These are phyloP conservation scores for Limanda limanda DNA, from an alignment of 2,113 vertebrate species.

Conservation along the genomic window DNA sequence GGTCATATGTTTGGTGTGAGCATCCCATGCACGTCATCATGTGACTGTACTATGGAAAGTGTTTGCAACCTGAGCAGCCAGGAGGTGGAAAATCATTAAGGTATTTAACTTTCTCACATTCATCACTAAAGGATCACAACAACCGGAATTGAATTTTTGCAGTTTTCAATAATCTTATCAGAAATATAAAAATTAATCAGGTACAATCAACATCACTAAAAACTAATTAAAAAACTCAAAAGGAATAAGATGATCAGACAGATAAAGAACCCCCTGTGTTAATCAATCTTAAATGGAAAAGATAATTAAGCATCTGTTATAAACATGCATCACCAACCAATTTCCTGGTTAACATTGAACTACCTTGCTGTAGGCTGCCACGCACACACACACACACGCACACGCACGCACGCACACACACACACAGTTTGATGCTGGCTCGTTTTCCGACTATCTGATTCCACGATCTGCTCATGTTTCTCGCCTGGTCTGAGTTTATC, in stretches of 20 bases:
- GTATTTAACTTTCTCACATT: neutral
- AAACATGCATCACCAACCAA: too few species aligned
- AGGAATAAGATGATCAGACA: neutral
- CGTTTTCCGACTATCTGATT: neutral
- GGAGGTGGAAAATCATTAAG: neutral
- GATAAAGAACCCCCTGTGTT: neutral
- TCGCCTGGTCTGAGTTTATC: neutral
- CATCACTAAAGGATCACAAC: neutral
- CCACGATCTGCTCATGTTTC: neutral
- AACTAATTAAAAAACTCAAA: too few species aligned
- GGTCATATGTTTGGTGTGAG: conserved; percentile 40
- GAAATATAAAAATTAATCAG: neutral
- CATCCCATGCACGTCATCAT: conserved; percentile 44
- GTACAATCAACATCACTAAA: too few species aligned
- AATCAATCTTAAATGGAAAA: neutral
- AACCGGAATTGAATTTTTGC: neutral
- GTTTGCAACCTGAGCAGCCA: neutral
- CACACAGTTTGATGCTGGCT: neutral
- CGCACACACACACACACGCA: neutral
- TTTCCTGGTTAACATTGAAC: too few species aligned
- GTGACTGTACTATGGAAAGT: conserved; percentile 27
- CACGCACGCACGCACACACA: too few species aligned
- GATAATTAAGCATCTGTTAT: too few species aligned
- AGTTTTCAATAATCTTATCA: neutral
- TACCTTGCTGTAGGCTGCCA: too few species aligned